phyloP scores from a whole-genome alignment of 2,888 invertebrate genomes.

The Nomada flava region DNA sequence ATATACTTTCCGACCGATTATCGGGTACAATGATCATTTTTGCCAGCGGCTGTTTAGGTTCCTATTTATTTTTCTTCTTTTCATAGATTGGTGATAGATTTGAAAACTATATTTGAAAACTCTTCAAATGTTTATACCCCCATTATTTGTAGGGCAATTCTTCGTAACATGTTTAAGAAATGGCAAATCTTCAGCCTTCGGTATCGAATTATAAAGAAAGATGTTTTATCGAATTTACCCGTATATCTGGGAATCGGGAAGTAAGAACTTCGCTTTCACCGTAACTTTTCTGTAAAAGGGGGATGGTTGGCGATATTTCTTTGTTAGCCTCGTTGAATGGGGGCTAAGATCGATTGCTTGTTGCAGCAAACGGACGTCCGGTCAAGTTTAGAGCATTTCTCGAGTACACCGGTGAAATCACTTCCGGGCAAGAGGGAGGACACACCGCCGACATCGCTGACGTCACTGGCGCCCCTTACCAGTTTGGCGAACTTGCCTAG shows the following conservation, averaged over 20 bases:
- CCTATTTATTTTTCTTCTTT: too few relatives aligned
- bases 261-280: neutral
- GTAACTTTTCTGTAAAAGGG: neutral
- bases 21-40: too few relatives aligned
- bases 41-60: too few relatives aligned
- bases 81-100: too few relatives aligned
- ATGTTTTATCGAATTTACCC: too few relatives aligned
- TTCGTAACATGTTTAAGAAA: neutral
- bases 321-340: too few relatives aligned
- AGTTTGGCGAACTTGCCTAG: slow-evolving; percentile 83
- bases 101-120: neutral
- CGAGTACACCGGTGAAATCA: slow-evolving; percentile 82
- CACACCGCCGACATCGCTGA: slow-evolving; percentile 82
- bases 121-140: neutral
- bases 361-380: slow-evolving; percentile 83
- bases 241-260: neutral
- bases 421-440: slow-evolving; percentile 83
- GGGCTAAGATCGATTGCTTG: slow-evolving; percentile 15
- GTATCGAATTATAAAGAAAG: neutral
- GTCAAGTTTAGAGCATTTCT: slow-evolving; percentile 82
- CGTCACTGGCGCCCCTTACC: slow-evolving; percentile 82
- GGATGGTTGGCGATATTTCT: neutral
- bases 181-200: neutral
- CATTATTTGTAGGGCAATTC: neutral
- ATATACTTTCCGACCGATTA: too few relatives aligned